phyloP scores from a whole-genome alignment of 2,888 invertebrate species.

The Nudaria mundana region DNA sequence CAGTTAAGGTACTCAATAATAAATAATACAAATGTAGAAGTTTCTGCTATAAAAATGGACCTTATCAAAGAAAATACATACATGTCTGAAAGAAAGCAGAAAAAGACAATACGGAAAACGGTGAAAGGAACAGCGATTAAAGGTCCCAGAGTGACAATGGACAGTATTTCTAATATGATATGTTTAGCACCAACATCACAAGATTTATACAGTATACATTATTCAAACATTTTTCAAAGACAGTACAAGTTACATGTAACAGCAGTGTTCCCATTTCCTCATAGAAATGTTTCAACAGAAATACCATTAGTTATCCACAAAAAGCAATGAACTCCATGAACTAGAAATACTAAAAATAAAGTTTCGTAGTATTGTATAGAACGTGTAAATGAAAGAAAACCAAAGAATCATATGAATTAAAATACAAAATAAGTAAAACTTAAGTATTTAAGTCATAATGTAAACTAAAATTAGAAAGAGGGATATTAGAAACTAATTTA shows the following conservation, averaged over 20 bases:
- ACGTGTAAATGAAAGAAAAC: too few species aligned
- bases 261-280: constrained; percentile 26
- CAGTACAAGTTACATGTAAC: constrained; percentile 29
- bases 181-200: constrained; percentile 15
- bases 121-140: constrained; percentile 4
- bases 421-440: too few species aligned
- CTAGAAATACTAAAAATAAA: too few species aligned
- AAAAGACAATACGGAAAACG: neutral
- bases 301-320: constrained; percentile 30
- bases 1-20: constrained; percentile 11
- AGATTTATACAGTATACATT: constrained; percentile 26
- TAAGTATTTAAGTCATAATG: too few species aligned
- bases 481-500: too few species aligned
- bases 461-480: too few species aligned
- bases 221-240: constrained; percentile 21
- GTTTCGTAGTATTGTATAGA: too few species aligned
- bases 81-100: constrained; percentile 18
- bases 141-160: constrained; percentile 15
- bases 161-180: constrained; percentile 17
- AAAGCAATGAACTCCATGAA: too few species aligned
- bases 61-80: constrained; percentile 20
- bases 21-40: constrained; percentile 22
- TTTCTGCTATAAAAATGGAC: constrained; percentile 23
- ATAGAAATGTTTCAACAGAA: constrained; percentile 24
- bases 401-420: too few species aligned